phyloP scores from a whole-genome alignment of 2,888 invertebrate species.

The Heliconius cydno region DNA sequence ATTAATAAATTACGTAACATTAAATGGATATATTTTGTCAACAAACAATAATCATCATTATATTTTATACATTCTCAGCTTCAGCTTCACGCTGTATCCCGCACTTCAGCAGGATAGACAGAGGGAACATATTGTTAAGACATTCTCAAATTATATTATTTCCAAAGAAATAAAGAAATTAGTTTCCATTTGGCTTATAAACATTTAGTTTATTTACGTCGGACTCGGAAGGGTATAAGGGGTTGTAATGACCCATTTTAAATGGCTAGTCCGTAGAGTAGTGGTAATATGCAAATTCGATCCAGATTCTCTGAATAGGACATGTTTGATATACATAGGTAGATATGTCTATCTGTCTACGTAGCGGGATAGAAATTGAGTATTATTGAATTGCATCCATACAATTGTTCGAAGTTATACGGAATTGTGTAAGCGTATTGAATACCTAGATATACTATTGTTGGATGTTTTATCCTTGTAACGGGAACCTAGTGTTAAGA shows the following conservation, averaged over 20 bases:
- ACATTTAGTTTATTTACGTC: not conserved
- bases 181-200: not conserved
- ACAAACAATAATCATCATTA: no score
- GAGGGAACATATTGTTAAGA: no score
- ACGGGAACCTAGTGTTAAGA: no score
- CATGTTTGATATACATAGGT: not conserved
- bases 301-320: not conserved
- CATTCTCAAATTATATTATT: not conserved
- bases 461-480: not conserved
- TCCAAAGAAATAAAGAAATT: not conserved
- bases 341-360: not conserved
- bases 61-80: no score
- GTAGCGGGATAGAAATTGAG: not conserved
- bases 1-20: no score
- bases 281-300: slow-evolving; percentile 13
- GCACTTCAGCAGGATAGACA: no score
- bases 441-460: not conserved
- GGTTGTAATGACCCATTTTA: not conserved
- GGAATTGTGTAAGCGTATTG: not conserved
- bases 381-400: not conserved
- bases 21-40: no score
- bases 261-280: not conserved
- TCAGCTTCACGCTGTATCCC: no score
- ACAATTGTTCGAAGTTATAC: not conserved
- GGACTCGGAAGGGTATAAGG: not conserved